Conservation (phyloP, 1,140 invertebrate species). For the Neotoxoptera formosana region DNA sequence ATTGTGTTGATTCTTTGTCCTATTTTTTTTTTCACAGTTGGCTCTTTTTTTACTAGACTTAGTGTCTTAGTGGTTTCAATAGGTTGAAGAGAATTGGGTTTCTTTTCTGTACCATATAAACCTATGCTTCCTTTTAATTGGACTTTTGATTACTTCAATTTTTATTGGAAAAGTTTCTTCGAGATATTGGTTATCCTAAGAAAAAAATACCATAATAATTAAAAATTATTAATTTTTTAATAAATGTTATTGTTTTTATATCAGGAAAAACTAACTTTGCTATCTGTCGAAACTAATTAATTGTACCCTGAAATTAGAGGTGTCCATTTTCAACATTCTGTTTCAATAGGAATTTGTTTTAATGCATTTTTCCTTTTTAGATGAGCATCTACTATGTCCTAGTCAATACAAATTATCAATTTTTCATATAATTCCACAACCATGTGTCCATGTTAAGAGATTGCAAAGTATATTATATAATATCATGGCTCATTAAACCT, state of each 20-base stretch:
- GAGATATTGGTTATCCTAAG: slow-evolving; percentile 29
- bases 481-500: slow-evolving; percentile 90
- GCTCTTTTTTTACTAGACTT: neutral
- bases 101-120: neutral
- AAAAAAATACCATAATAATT: neutral
- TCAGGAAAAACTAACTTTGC: neutral
- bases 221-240: neutral
- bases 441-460: slow-evolving; percentile 80
- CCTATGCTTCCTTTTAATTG: slow-evolving; percentile 45
- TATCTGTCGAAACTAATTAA: slow-evolving; percentile 33
- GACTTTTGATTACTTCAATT: slow-evolving; percentile 52
- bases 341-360: slow-evolving; percentile 80
- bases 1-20: neutral
- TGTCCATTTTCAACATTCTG: slow-evolving; percentile 74
- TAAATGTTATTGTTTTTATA: neutral
- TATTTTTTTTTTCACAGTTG: neutral
- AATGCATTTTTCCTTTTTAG: slow-evolving; percentile 75
- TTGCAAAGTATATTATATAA: slow-evolving; percentile 84
- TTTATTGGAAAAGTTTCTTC: slow-evolving; percentile 47
- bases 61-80: neutral
- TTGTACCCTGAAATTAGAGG: slow-evolving; percentile 53
- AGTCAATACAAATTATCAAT: slow-evolving; percentile 78
- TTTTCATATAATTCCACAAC: slow-evolving; percentile 68
- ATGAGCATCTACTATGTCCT: slow-evolving; percentile 81
- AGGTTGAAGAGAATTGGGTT: neutral